Base-by-base conservation (phyloP, 2,888 invertebrate species). In the Eilema sororculum region DNA sequence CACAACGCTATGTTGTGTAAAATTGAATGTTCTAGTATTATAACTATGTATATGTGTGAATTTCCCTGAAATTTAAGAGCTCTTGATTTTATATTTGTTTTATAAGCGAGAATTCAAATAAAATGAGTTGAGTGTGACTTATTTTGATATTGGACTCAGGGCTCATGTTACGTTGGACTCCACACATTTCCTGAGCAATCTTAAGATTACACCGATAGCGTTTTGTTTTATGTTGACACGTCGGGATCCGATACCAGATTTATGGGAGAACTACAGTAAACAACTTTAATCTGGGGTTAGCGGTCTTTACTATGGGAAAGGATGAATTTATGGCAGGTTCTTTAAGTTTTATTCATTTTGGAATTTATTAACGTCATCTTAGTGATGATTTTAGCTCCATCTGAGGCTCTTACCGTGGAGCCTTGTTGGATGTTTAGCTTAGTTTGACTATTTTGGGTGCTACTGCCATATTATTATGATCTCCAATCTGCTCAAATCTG, bases 161-260 rank as follows among this genome's bases (percentile, higher is more conserved):
- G 71, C 0, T 67, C 78, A 70, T 59, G n/a, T 20, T 20, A 70
- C 1, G 58, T 59, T 71, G 74, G 79, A 46, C 22, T 5, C 46
- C 13, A 65, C 64, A 58, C 33, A 52, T 71, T 71, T 76, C 68
- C 65, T 56, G 65, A 66, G 65, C 74, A 72, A 76, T 76, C 69
- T 56, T 69, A 74, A 73, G 79, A 78, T 79, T 63, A 68, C 69
- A 68, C 41, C n/a, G 65, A 73, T 70, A 72, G 56, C 68, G 60
- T 67, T 46, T 72, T 71, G 68, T 76, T 78, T 78, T 74, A 76
- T 58, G 67, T 28, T 28, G 62, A 67, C 71, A 78, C 71, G 65
- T 72, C 57, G 69, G 61, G 65, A 37, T 52, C 60, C 65, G 69
- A 69, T 69, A 37, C 65, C 12, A 24, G 56, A 69, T 69, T 69